Conservation (phyloP, 2,888 invertebrate species). For the Caenorhabditis sp. region DNA sequence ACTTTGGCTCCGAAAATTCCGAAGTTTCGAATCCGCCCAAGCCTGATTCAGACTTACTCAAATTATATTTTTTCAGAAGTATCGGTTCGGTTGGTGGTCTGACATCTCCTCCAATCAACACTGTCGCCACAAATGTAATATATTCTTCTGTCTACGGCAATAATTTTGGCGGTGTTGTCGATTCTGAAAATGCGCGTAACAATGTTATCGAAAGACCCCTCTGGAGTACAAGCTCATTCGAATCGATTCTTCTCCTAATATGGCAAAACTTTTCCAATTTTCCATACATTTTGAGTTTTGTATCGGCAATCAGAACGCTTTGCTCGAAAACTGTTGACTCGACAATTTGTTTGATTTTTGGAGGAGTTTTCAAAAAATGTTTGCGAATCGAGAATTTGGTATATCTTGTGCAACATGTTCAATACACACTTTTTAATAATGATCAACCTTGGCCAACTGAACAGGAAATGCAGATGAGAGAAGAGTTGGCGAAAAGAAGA, state of each 20-base stretch:
- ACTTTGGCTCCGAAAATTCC: too few relatives aligned
- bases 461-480: conserved; percentile 60
- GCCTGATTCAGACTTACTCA: not conserved
- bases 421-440: conserved; percentile 50
- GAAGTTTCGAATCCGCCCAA: too few relatives aligned
- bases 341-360: conserved; percentile 8
- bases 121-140: conserved; percentile 27
- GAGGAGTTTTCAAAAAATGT: conserved; percentile 9
- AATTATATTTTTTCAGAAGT: not conserved
- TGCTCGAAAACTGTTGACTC: conserved; percentile 22
- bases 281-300: conserved; percentile 11
- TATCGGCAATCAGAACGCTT: conserved; percentile 20
- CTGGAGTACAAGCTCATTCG: conserved; percentile 18
- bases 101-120: not conserved
- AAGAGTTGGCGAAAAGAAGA: conserved; percentile 58
- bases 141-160: conserved; percentile 47
- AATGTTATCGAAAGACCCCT: conserved; percentile 2
- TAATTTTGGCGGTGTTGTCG: conserved; percentile 28
- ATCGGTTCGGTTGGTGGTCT: not conserved
- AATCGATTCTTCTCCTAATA: conserved; percentile 24
- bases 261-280: conserved; percentile 20
- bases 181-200: not conserved
- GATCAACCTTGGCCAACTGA: conserved; percentile 47
- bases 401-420: conserved; percentile 43
- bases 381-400: conserved; percentile 30